Base-by-base conservation (phyloP, 2,113 vertebrate genomes). In the Cavia aperea region DNA sequence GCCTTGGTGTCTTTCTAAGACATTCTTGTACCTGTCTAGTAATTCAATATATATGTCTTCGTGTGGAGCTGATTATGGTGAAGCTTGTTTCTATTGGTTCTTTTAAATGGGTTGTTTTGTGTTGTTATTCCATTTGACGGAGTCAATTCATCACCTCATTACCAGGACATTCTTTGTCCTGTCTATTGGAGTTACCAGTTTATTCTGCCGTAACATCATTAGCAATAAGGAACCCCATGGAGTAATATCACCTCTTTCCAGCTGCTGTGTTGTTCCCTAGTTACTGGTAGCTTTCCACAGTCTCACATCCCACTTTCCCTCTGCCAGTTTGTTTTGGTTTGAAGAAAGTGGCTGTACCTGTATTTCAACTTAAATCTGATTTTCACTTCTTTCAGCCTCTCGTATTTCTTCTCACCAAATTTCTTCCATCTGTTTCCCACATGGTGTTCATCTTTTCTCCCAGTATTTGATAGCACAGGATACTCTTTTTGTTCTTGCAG, bases 281-380 rank as follows among this genome's bases (percentile, higher is more conserved):
- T 31, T 13, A 21, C 81, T 46, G 8, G 49, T 11, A 36, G 62
- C 33, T 18, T 70, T 65, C 92, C 8, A 2, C 36, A 31, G 66
- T 56, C 89, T 92, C 77, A 8, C 6, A 14, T 70, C 62, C 21
- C 31, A 51, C 79, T 56, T 92, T 56, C 68, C 82, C 85, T 92
- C 88, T 68, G 33, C n/a, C 81, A 56, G 33, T 82, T 72, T 51
- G 26, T 81, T 86, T 84, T 9, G 66, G 19, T 79, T 63, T 91
- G 91, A n/a, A 86, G 78, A 85, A 68, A 78, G 8, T 62, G n/a
- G 33, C 10, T 65, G 16, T 26, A 65, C 62, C 63, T 89, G 13
- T 79, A 65, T 89, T 93, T 82, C 51, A 31, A 86, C 86, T 93
- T 83, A 82, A 62, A 77, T 81, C 75, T 87, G 51, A 92, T 88